Conservation (phyloP, 2,888 invertebrate species). For the Dascillus cervinus region DNA sequence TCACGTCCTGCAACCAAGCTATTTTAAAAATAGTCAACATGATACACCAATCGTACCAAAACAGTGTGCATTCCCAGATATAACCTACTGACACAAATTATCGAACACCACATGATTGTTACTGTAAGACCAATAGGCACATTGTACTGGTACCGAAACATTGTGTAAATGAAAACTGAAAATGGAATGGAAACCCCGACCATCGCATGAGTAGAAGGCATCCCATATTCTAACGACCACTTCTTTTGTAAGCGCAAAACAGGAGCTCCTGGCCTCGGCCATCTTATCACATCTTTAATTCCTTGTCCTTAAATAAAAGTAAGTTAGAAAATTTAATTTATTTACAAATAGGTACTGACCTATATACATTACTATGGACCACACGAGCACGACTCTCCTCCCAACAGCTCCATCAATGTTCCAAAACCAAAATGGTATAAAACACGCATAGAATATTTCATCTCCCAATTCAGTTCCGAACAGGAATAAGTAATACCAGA, state of each 20-base stretch:
- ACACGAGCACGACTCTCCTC: slow-evolving; percentile 71
- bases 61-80: slow-evolving; percentile 93
- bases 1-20: slow-evolving; percentile 73
- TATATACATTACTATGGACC: slow-evolving; percentile 78
- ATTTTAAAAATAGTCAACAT: too few relatives aligned
- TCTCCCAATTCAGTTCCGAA: slow-evolving; percentile 84
- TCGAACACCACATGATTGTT: slow-evolving; percentile 60
- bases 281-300: slow-evolving; percentile 77
- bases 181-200: slow-evolving; percentile 83
- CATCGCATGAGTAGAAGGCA: slow-evolving; percentile 95
- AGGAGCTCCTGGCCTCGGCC: slow-evolving; percentile 82
- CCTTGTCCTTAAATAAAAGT: slow-evolving; percentile 65
- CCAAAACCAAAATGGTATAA: slow-evolving; percentile 93
- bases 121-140: slow-evolving; percentile 50
- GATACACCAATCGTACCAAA: slow-evolving; percentile 48
- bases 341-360: slow-evolving; percentile 57
- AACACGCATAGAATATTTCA: slow-evolving; percentile 84
- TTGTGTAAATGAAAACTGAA: slow-evolving; percentile 71
- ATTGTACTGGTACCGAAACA: slow-evolving; percentile 70
- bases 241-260: slow-evolving; percentile 76
- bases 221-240: slow-evolving; percentile 88
- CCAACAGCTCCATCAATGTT: slow-evolving; percentile 85
- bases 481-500: slow-evolving; percentile 79
- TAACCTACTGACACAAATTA: slow-evolving; percentile 77
- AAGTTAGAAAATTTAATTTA: slow-evolving; percentile 3